Percentiles rank a stretch among this genome's conserved stretches.
These are phyloP conservation scores for Phaenicophaeus curvirostris DNA, from an alignment of 2,797 vertebrate genomes.

Conservation along the genomic window DNA sequence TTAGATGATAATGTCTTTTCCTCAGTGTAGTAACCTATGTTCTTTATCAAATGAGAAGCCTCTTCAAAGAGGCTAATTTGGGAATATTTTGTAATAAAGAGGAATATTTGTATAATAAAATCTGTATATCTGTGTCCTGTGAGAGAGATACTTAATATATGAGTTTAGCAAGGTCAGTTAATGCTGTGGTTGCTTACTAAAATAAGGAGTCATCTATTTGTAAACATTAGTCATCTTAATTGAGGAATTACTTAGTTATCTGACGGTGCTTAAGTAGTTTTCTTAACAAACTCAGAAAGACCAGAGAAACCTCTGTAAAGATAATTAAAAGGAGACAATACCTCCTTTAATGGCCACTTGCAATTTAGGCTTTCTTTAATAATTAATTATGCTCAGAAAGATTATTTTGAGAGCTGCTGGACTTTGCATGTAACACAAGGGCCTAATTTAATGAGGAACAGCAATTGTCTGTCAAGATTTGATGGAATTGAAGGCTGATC, in stretches of 20 bases:
- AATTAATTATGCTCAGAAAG: slow-evolving; percentile 12
- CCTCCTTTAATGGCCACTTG: not conserved
- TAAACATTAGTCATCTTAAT: slow-evolving; percentile 48
- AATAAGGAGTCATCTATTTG: not conserved
- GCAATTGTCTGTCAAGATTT: not conserved
- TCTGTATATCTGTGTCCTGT: not conserved
- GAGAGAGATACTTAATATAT: not conserved
- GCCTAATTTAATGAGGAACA: not conserved
- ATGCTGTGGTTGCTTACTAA: not conserved
- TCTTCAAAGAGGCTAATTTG: slow-evolving; percentile 23
- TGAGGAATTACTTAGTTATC: slow-evolving; percentile 39
- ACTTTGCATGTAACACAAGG: not conserved
- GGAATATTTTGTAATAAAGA: slow-evolving; percentile 15
- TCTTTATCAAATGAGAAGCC: not conserved
- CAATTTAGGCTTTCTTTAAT: not conserved
- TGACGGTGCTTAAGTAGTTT: not conserved
- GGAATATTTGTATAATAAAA: slow-evolving; percentile 31
- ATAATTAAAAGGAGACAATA: slow-evolving; percentile 38
- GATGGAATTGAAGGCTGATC: not conserved
- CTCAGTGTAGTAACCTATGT: not conserved
- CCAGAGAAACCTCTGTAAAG: not conserved
- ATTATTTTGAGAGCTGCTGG: not conserved
- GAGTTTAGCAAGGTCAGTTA: slow-evolving; percentile 16
- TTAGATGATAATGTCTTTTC: slow-evolving; percentile 17
- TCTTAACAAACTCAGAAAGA: not conserved